Conservation (phyloP, 2,797 vertebrate species). For the Tamandua tetradactyla region DNA sequence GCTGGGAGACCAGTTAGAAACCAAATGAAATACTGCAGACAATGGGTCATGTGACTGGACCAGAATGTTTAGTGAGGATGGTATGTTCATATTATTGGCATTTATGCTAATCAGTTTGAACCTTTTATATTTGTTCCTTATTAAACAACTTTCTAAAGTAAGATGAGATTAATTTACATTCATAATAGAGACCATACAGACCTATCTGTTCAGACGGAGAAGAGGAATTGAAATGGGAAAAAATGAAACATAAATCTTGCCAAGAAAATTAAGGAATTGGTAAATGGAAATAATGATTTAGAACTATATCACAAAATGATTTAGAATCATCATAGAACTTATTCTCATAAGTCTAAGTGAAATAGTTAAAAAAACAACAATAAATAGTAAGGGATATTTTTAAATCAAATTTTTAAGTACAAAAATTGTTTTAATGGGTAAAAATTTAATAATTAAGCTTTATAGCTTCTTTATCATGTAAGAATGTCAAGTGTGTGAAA, state of each 20-base stretch:
- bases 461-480: background rate
- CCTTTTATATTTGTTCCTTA: background rate
- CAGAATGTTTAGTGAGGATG: rapidly evolving
- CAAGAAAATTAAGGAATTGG: background rate
- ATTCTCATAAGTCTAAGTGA: background rate
- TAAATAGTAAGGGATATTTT: background rate
- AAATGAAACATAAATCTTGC: background rate
- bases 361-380: background rate
- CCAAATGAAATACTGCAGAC: background rate
- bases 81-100: rapidly evolving
- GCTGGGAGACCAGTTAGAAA: background rate
- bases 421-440: background rate
- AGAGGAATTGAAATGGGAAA: background rate
- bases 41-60: rapidly evolving
- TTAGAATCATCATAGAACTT: background rate
- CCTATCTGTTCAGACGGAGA: background rate
- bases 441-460: background rate
- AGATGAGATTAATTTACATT: background rate
- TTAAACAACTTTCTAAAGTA: background rate
- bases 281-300: background rate
- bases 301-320: background rate
- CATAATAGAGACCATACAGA: background rate
- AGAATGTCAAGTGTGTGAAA: background rate
- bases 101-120: background rate
- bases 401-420: background rate